These are phyloP conservation scores for Osmerus eperlanus DNA, from an alignment of 2,113 vertebrate species.

Conservation along the genomic window DNA sequence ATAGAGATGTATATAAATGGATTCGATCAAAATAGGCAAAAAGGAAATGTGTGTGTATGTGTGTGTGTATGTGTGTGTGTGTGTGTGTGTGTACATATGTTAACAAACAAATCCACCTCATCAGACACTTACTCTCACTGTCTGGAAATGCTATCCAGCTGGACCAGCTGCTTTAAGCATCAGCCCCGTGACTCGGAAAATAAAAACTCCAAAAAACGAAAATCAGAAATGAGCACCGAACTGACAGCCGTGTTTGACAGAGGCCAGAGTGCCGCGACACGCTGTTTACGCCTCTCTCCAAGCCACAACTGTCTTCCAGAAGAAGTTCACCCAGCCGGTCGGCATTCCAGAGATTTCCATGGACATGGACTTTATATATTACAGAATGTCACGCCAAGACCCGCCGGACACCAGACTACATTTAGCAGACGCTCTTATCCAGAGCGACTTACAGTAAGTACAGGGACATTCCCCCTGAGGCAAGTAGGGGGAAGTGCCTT, in stretches of 20 bases:
- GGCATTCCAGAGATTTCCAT: background rate
- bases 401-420: background rate
- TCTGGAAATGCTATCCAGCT: slow-evolving; percentile 38
- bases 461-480: no score
- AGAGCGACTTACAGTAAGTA: no score
- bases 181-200: slow-evolving; percentile 10
- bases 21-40: background rate
- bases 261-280: slow-evolving; percentile 16
- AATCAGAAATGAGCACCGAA: slow-evolving; percentile 19
- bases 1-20: no score
- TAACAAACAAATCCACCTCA: background rate
- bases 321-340: slow-evolving; percentile 15
- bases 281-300: slow-evolving; percentile 1
- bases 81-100: background rate
- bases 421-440: no score
- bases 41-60: slow-evolving; percentile 32
- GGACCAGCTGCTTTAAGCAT: slow-evolving; percentile 23
- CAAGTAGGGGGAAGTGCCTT: no score
- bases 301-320: slow-evolving; percentile 29
- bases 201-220: slow-evolving; percentile 8
- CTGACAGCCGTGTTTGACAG: slow-evolving; percentile 10
- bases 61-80: no score
- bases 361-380: slow-evolving; percentile 1
- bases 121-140: slow-evolving; percentile 12
- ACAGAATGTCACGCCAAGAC: slow-evolving; percentile 1